Conservation (phyloP, 2,797 vertebrate genomes). For the Merluccius polli region DNA sequence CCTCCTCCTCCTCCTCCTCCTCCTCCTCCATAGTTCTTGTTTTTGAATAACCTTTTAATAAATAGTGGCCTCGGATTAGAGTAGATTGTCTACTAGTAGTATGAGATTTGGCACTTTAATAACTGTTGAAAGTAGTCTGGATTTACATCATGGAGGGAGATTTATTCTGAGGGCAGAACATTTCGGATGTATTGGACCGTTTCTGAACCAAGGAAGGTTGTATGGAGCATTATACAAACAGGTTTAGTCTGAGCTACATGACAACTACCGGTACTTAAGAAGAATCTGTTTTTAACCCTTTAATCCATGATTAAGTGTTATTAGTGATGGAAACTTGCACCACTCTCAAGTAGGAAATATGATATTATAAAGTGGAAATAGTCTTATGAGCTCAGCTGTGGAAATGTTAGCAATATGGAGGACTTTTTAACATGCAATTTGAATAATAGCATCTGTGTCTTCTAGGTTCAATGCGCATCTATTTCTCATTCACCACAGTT, state of each 20-base stretch:
- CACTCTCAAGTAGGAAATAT: constrained; percentile 34
- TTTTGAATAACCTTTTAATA: background rate
- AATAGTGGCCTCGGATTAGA: background rate
- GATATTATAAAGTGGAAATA: constrained; percentile 17
- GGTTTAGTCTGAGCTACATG: constrained; percentile 1
- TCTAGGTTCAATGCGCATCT: background rate
- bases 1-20: too few species aligned
- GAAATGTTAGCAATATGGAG: background rate
- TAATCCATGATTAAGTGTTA: constrained; percentile 24
- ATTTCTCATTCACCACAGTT: constrained; percentile 16
- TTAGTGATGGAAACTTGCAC: constrained; percentile 50
- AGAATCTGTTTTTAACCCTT: constrained; percentile 40
- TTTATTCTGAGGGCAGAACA: background rate
- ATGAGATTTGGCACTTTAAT: constrained; percentile 43
- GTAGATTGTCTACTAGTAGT: constrained; percentile 1
- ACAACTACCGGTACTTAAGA: too few species aligned
- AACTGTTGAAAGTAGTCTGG: constrained; percentile 35
- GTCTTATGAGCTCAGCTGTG: constrained; percentile 8
- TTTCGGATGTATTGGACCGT: background rate
- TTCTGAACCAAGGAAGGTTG: background rate
- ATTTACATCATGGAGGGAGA: background rate
- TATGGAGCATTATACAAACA: background rate
- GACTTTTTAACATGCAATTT: constrained; percentile 2
- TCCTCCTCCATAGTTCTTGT: background rate
- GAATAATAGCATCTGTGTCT: background rate